Evolutionary conservation across 2,888 invertebrate species (phyloP).

Genomic region (Hirtodrosophila histrioides): DNA sequence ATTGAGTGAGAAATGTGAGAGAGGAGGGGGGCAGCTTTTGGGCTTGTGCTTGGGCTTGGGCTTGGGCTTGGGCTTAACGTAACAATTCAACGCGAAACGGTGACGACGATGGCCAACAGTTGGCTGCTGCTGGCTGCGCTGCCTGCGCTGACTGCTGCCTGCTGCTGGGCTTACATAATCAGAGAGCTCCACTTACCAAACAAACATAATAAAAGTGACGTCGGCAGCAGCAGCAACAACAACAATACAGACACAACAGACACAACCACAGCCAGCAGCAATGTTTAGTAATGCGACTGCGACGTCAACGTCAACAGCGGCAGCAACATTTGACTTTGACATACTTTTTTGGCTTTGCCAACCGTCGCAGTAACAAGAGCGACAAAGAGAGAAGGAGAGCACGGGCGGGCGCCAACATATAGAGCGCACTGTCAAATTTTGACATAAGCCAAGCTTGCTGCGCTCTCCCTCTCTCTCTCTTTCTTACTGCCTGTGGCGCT

Average conservation of each 20-base stretch:
- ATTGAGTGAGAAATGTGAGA: constrained; percentile 2
- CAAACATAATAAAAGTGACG: constrained; percentile 75
- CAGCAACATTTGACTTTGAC: constrained; percentile 81
- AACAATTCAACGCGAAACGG: constrained; percentile 32
- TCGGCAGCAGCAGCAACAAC: constrained; percentile 36
- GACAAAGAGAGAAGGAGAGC: constrained; percentile 13
- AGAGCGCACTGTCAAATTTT: constrained; percentile 47
- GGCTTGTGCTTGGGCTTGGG: neutral
- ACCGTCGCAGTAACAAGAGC: constrained; percentile 49
- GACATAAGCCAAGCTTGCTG: constrained; percentile 60
- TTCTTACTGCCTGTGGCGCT: constrained; percentile 1
- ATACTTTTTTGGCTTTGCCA: constrained; percentile 76
- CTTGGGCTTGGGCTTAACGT: constrained; percentile 40
- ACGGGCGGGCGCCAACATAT: neutral
- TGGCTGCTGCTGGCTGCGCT: constrained; percentile 35
- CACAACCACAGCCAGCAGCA: constrained; percentile 24
- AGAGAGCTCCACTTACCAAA: constrained; percentile 73
- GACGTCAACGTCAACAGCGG: constrained; percentile 24
- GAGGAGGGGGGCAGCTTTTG: constrained; percentile 13
- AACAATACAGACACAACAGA: constrained; percentile 9
- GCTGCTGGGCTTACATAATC: constrained; percentile 54
- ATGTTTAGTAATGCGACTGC: constrained; percentile 62
- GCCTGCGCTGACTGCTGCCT: constrained; percentile 22
- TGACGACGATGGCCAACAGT: constrained; percentile 55
- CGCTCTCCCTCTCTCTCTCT: constrained; percentile 3